Conservation (phyloP, 2,797 vertebrate genomes). For the Chanos chanos region DNA sequence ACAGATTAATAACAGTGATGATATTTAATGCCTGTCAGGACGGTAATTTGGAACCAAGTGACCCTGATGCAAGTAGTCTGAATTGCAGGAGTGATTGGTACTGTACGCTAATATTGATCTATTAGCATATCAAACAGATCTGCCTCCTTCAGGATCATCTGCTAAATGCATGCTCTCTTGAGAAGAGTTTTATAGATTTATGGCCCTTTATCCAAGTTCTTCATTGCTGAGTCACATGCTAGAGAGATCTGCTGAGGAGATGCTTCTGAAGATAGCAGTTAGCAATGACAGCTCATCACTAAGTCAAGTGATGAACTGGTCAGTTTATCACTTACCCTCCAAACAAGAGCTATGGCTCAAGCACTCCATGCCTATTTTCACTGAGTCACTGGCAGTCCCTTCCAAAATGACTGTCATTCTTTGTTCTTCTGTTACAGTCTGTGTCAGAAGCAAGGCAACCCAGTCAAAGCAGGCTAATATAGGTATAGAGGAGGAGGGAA, state of each 20-base stretch:
- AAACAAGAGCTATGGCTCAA: too few relatives aligned
- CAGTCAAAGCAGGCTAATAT: background rate
- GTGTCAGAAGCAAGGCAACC: background rate
- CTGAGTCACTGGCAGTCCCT: conserved; percentile 1
- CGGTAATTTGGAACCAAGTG: background rate
- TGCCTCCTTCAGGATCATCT: too few relatives aligned
- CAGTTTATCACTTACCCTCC: conserved; percentile 10
- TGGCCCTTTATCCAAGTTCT: too few relatives aligned
- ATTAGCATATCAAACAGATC: too few relatives aligned
- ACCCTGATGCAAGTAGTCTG: background rate
- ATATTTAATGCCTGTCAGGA: conserved; percentile 1
- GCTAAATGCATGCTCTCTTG: too few relatives aligned
- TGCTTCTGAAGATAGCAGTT: too few relatives aligned
- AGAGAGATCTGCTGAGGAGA: too few relatives aligned
- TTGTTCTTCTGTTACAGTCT: background rate
- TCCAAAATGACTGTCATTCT: too few relatives aligned
- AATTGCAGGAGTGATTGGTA: background rate
- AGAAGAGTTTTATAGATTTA: too few relatives aligned
- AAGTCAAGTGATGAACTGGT: too few relatives aligned
- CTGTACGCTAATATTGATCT: background rate
- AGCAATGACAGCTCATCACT: too few relatives aligned
- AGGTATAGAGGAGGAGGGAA: background rate
- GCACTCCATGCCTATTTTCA: background rate
- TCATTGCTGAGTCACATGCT: too few relatives aligned
- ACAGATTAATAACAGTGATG: background rate